Base-by-base conservation (phyloP, 2,888 invertebrate species). In the Mylabris sibirica region DNA sequence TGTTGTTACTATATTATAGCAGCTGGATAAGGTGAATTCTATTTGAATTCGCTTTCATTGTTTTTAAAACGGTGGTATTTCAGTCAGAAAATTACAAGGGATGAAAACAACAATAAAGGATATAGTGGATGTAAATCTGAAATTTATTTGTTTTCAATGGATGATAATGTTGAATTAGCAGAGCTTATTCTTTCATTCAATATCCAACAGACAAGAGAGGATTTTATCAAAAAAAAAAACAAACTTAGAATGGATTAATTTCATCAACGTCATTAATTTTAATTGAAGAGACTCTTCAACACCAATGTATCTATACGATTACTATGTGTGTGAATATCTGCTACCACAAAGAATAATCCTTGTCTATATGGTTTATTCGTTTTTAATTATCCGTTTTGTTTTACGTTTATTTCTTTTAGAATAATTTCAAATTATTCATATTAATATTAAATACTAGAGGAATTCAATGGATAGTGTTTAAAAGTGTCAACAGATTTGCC, bases 61-160 rank as follows among this genome's bases (percentile, higher is more conserved):
- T 69, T 68, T 68, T 68, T 64, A 60, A 53, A 67, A 60, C 67
- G 63, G 35, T n/a, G 63, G 49, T 20, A 22, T 49, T 49, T 49
- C 20, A 20, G 8, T 49, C 9, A 1, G 20, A 49, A 20, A 49
- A 49, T 20, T 49, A 49, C 8, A 49, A 3, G 4, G n/a, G 17
- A 17, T 4, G n/a, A 44, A 6, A 17, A 1, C n/a, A 3, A 41
- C 41, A 44, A 22, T 44, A 49, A 63, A 62, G 60, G 38, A 59
- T 60, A 6, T 63, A 22, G 65, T 38, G 30, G 30, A 38, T 38
- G 38, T 35, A 38, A 60, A 59, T 41, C 17, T 24, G 41, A 61
- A 70, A 70, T 65, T 62, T 64, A 69, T 64, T 69, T 70, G 65
- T 70, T 67, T 65, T 64, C 67, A 61, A 22, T 30, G 30, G 30